Evolutionary conservation across 2,113 vertebrate genomes (phyloP).

Genomic region (Meleagris gallopavo): DNA sequence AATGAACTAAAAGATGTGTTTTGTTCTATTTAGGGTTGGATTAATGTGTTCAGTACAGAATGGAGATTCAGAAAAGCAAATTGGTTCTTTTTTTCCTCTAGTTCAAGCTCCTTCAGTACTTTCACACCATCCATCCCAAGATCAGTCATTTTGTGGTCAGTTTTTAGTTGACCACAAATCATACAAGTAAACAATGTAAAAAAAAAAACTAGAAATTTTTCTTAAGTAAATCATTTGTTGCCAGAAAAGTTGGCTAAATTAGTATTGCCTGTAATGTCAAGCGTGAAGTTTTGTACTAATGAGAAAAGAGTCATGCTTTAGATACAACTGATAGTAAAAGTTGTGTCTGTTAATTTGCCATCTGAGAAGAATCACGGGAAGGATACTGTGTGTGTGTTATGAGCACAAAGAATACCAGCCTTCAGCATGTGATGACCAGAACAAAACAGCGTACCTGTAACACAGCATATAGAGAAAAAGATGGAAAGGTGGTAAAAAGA

Average conservation of each 20-base stretch:
- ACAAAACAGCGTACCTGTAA: neutral
- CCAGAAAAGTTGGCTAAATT: neutral
- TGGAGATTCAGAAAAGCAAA: neutral
- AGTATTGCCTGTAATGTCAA: neutral
- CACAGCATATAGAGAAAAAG: rapidly evolving
- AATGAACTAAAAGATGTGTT: neutral
- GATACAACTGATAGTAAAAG: neutral
- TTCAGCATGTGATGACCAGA: neutral
- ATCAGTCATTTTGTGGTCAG: neutral
- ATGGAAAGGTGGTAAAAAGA: neutral
- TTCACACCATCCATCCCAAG: neutral
- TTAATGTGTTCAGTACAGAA: neutral
- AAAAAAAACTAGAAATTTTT: neutral
- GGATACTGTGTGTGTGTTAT: neutral
- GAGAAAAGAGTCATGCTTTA: neutral
- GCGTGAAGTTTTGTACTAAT: neutral
- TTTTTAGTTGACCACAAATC: neutral
- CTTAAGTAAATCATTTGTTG: neutral
- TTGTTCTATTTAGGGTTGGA: neutral
- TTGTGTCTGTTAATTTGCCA: neutral
- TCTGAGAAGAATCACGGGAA: neutral
- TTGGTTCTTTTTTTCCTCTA: neutral
- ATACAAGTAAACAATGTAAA: neutral
- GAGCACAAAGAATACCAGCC: neutral
- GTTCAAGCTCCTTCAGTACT: neutral